A percentile compares a stretch with the other conserved stretches of the same genome.
Conservation (phyloP, 2,113 vertebrate genomes). For the Aspidoscelis tigris region DNA sequence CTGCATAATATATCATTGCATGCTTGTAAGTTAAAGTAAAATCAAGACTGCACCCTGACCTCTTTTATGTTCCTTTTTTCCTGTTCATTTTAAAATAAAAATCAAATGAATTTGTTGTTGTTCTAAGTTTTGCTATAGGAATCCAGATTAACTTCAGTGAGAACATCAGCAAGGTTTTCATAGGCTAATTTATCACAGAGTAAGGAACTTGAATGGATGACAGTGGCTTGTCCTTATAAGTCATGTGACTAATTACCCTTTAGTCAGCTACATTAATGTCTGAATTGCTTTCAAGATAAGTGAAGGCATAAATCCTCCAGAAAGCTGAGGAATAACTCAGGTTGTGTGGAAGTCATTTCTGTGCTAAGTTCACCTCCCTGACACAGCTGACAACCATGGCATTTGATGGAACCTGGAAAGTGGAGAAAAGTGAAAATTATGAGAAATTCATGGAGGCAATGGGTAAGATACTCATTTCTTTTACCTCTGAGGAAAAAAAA, state of each 20-base stretch:
- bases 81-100: not conserved
- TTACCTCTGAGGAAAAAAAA: not conserved
- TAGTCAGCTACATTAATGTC: conserved; percentile 87
- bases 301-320: conserved; percentile 71
- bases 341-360: conserved; percentile 36
- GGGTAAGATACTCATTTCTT: conserved; percentile 81
- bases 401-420: conserved; percentile 87
- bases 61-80: not conserved
- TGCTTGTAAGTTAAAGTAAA: conserved; percentile 8
- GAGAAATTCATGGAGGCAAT: conserved; percentile 91
- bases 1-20: not conserved
- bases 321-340: conserved; percentile 46
- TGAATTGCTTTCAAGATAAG: conserved; percentile 81
- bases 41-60: not conserved
- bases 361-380: not conserved
- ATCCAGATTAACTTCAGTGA: not conserved
- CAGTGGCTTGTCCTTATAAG: conserved; percentile 44
- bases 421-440: conserved; percentile 86
- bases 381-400: conserved; percentile 77
- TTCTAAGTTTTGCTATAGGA: not conserved
- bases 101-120: not conserved
- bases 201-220: conserved; percentile 6
- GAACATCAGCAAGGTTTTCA: not conserved
- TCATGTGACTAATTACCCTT: conserved; percentile 78
- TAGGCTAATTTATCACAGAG: not conserved